phyloP scores from a whole-genome alignment of 1,140 invertebrate genomes.

The Bactericera cockerelli region DNA sequence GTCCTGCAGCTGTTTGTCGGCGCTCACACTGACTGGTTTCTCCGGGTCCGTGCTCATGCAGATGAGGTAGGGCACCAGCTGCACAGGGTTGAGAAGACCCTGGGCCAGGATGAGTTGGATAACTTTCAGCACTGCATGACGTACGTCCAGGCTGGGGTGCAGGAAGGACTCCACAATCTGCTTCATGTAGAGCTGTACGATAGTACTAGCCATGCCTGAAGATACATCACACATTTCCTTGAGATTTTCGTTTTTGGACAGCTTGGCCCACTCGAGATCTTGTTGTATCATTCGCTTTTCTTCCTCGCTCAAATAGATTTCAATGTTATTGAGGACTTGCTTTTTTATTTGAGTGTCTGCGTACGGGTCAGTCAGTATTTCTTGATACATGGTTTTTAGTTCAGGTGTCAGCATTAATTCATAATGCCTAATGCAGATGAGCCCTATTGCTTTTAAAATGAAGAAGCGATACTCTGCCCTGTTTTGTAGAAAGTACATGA shows the following conservation, averaged over 20 bases:
- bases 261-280: slow-evolving; percentile 88
- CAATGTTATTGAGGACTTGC: slow-evolving; percentile 72
- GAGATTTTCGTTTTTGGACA: slow-evolving; percentile 83
- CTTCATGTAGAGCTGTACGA: slow-evolving; percentile 94
- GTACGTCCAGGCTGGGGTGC: slow-evolving; percentile 59
- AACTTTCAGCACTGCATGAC: slow-evolving; percentile 78
- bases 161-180: slow-evolving; percentile 88
- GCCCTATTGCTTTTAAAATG: slow-evolving; percentile 71
- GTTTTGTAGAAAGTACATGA: slow-evolving; percentile 70
- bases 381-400: slow-evolving; percentile 78
- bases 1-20: slow-evolving; percentile 90
- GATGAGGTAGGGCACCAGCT: slow-evolving; percentile 95
- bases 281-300: slow-evolving; percentile 91
- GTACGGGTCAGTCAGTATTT: slow-evolving; percentile 54
- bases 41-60: slow-evolving; percentile 93
- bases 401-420: slow-evolving; percentile 80
- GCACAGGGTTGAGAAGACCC: slow-evolving; percentile 93
- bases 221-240: slow-evolving; percentile 91
- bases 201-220: slow-evolving; percentile 94
- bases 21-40: slow-evolving; percentile 66
- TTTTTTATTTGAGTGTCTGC: slow-evolving; percentile 61
- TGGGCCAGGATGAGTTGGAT: slow-evolving; percentile 88
- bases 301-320: slow-evolving; percentile 88
- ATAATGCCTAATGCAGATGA: slow-evolving; percentile 85
- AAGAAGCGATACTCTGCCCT: slow-evolving; percentile 63